Percentiles rank a stretch among this genome's conserved stretches.
Evolutionary conservation across 2,888 invertebrate genomes (phyloP).

Genomic region (Melipona beecheii): DNA sequence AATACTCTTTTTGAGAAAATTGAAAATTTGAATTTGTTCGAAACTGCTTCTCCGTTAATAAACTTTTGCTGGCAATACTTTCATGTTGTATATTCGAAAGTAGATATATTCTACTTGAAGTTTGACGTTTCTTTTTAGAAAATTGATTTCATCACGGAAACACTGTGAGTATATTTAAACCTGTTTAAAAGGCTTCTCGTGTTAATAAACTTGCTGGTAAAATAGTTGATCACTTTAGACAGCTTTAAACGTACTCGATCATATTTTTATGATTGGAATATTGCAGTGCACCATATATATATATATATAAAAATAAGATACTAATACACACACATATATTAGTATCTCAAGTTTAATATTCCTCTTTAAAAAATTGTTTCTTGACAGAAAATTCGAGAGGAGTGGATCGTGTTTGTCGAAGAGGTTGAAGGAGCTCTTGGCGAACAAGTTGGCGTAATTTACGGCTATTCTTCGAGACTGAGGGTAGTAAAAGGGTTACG

Average conservation of each 20-base stretch:
- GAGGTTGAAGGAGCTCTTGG: background rate
- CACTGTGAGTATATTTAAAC: background rate
- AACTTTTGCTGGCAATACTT: background rate
- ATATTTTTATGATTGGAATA: background rate
- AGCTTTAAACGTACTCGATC: no score
- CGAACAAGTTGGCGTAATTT: background rate
- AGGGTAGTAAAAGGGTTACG: background rate
- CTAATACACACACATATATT: background rate
- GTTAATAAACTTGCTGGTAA: background rate
- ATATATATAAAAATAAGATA: no score
- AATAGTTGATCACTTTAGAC: no score
- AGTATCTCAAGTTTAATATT: background rate
- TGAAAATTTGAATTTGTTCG: no score
- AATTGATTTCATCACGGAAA: background rate
- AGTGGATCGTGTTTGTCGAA: background rate
- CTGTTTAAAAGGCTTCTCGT: background rate
- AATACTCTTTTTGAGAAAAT: no score
- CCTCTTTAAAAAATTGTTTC: background rate
- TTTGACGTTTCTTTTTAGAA: background rate
- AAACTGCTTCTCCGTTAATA: no score
- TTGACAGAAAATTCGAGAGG: background rate
- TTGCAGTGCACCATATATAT: background rate
- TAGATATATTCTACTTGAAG: background rate
- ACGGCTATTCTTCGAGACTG: background rate
- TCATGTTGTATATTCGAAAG: background rate